A percentile compares a stretch with the other conserved stretches of the same genome.
Conservation (phyloP, 2,113 vertebrate genomes). For the Lethenteron camtschaticum region DNA sequence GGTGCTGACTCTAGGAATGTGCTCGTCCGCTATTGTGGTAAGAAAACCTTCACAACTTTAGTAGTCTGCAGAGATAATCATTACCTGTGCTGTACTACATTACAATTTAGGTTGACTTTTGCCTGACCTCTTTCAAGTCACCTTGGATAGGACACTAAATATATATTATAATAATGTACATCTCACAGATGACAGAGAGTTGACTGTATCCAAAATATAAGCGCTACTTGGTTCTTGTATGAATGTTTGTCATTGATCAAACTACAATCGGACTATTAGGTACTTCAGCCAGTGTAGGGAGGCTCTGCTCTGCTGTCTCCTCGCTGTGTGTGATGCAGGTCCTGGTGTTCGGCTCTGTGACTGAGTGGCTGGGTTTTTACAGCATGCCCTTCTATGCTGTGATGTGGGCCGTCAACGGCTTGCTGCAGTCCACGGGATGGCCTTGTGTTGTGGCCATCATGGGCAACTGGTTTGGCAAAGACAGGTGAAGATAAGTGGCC, state of each 20-base stretch:
- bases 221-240: too few relatives aligned
- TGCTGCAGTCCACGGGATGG: slow-evolving; percentile 87
- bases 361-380: slow-evolving; percentile 79
- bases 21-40: slow-evolving; percentile 70
- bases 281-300: too few relatives aligned
- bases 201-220: too few relatives aligned
- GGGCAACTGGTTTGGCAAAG: slow-evolving; percentile 95
- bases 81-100: too few relatives aligned
- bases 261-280: too few relatives aligned
- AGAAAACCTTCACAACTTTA: slow-evolving; percentile 14
- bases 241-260: too few relatives aligned
- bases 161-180: too few relatives aligned
- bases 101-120: too few relatives aligned
- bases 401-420: slow-evolving; percentile 67
- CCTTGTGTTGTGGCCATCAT: slow-evolving; percentile 87
- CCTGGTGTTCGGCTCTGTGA: slow-evolving; percentile 58
- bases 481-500: slow-evolving; percentile 31
- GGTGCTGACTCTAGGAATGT: slow-evolving; percentile 70
- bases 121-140: too few relatives aligned
- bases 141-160: too few relatives aligned
- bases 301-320: background rate
- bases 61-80: too few relatives aligned
- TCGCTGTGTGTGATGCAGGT: slow-evolving; percentile 21
- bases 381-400: slow-evolving; percentile 57
- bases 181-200: too few relatives aligned